Base-by-base conservation (phyloP, 1,140 invertebrate genomes). In the Apis cerana region DNA sequence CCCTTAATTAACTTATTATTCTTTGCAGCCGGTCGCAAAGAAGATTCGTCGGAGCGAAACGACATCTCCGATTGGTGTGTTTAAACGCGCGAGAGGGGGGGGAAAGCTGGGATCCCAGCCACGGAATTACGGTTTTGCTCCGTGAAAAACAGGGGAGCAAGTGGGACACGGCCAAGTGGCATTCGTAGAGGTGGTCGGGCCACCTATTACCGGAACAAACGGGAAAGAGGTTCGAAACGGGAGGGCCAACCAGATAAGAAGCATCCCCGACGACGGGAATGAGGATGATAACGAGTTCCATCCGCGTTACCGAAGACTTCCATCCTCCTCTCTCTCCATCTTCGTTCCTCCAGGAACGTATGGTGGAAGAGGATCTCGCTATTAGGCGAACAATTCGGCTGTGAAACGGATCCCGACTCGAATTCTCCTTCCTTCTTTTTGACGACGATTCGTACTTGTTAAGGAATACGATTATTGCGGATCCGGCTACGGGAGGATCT, bases 121-220 rank as follows among this genome's bases (percentile, higher is more conserved):
- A 33, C 33, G 19, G 4, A 50, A 8, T 21, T 21, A 9, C 0
- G 15, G 68, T 54, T 54, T n/a, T 19, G 17, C 27, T 8, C 13
- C n/a, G 48, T 80, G 69, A 69, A 68, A 23, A 19, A 52, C 54
- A 56, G 62, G n/a, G 65, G 61, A 50, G 72, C 80, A 88, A 89
- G 82, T 89, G 82, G 82, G 72, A 71, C 74, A 78, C 71, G 58
- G 50, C 64, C 85, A 62, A 85, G 71, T 78, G 67, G 83, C 71
- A 87, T 79, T 76, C 65, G 23, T 13, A 15, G 61, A 62, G 82
- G 48, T n/a, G 62, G 80, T 85, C 86, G 68, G 72, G 56, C 81
- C 62, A 61, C 43, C 85, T 83, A 84, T 86, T 86, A 84, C 76
- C 68, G 72, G 85, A 86, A 86, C 85, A 84, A 86, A 86, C 85